Evolutionary conservation across 2,888 invertebrate genomes (phyloP), one percentile per base, ranked within the genome.

Genomic region (Syrista parreyssii): DNA sequence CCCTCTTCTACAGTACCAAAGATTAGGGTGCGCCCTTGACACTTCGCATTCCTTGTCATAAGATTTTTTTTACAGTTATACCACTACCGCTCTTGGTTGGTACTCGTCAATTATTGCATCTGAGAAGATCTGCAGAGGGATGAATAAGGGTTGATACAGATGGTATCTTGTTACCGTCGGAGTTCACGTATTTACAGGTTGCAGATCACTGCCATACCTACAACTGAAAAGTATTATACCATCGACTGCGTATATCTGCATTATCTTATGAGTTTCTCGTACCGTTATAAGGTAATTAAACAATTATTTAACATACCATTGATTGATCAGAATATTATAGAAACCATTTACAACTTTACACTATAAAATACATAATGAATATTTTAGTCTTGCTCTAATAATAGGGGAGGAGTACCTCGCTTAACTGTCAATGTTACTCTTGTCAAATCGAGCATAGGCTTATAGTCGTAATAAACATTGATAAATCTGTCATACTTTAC

Each of bases 1-100:
- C 79, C 78, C 79, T 69, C 79, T 77, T 40, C 40, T 15, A 15
- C 40, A 15, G 2, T 40, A 15, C 6, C 15, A 83, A 86, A 84
- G 86, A 88, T 88, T 88, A 84, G 84, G 82, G 84, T 80, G 80
- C 69, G 80, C 81, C 79, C 77, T 78, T 82, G 81, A 82, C 79
- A 84, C 80, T 80, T 81, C 82, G 81, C 81, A 81, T 83, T 82
- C 82, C 81, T 74, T 73, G 79, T 79, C 82, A 76, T 78, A 78
- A 77, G 79, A 80, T 81, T 81, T 40, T 69, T 72, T 79, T 76
- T 78, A 77, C 74, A 73, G 33, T 76, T 74, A 40, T 71, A 23
- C 23, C 55, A 23, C 23, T 23, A 23, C 55, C 55, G 23, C 23
- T 55, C 55, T 55, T 55, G 23, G 23, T 23, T 23, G 23, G 55